These are phyloP conservation scores for Latrodectus hesperus DNA, from an alignment of 2,888 invertebrate species.

Conservation along the genomic window DNA sequence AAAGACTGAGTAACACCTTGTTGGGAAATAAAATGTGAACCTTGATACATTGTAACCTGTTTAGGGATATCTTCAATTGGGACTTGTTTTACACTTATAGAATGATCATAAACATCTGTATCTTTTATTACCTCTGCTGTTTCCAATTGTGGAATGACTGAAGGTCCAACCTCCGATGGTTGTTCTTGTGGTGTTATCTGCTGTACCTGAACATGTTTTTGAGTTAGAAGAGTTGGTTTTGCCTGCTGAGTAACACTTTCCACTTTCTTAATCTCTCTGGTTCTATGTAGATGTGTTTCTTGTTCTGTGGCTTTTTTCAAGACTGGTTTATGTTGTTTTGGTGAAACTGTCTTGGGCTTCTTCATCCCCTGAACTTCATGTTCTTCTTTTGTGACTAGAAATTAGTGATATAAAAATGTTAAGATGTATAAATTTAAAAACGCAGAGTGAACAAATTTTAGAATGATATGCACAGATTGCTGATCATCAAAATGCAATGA, in stretches of 20 bases:
- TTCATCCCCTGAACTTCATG: constrained; percentile 69
- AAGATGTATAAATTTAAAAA: not conserved
- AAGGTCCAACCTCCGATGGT: constrained; percentile 75
- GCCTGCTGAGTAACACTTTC: constrained; percentile 78
- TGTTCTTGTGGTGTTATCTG: constrained; percentile 75
- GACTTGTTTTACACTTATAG: constrained; percentile 50
- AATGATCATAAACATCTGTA: constrained; percentile 44
- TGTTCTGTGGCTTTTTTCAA: constrained; percentile 55
- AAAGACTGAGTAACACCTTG: not conserved
- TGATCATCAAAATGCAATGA: no score
- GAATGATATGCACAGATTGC: no score
- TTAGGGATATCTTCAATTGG: constrained; percentile 50
- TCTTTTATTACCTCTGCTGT: constrained; percentile 68
- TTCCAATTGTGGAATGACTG: constrained; percentile 34
- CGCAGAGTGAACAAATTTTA: no score
- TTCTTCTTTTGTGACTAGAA: constrained; percentile 69
- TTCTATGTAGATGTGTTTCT: constrained; percentile 31
- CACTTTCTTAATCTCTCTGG: constrained; percentile 38
- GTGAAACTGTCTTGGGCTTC: constrained; percentile 23
- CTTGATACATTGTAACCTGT: constrained; percentile 39
- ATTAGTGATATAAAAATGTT: not conserved
- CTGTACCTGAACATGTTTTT: constrained; percentile 80
- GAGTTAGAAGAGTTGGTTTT: constrained; percentile 79
- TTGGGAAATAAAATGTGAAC: not conserved
- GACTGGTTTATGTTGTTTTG: constrained; percentile 44